Evolutionary conservation across 2,113 vertebrate species (phyloP).

Genomic region (Microtus ochrogaster): DNA sequence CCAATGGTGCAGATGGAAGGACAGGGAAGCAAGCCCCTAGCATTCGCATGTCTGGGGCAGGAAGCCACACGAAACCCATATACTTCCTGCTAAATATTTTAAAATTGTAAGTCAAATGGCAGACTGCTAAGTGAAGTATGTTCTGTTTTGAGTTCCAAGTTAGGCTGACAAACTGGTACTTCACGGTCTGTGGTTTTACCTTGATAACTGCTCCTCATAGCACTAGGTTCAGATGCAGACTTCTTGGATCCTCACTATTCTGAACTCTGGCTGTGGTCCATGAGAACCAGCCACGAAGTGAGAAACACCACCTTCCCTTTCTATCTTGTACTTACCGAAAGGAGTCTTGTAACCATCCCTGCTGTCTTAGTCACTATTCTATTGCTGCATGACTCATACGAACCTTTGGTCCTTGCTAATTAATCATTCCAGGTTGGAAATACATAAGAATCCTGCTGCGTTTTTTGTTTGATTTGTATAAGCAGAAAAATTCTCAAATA

Average conservation of each 20-base stretch:
- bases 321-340: background rate
- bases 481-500: background rate
- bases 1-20: background rate
- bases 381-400: background rate
- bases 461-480: background rate
- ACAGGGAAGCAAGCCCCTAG: background rate
- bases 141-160: slow-evolving; percentile 23
- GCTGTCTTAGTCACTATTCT: background rate
- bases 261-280: background rate
- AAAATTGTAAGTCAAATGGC: slow-evolving; percentile 55
- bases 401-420: background rate
- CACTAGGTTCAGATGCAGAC: background rate
- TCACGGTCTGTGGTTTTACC: background rate
- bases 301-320: background rate
- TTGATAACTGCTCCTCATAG: background rate
- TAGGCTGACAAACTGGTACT: background rate
- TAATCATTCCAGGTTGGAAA: background rate
- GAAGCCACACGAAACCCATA: background rate
- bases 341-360: background rate
- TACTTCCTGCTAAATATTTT: slow-evolving; percentile 43
- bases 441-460: background rate
- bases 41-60: background rate
- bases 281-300: background rate
- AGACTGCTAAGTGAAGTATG: slow-evolving; percentile 50
- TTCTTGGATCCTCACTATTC: background rate